These are phyloP conservation scores for Adineta ricciae DNA, from an alignment of 2,888 invertebrate species.

Conservation along the genomic window DNA sequence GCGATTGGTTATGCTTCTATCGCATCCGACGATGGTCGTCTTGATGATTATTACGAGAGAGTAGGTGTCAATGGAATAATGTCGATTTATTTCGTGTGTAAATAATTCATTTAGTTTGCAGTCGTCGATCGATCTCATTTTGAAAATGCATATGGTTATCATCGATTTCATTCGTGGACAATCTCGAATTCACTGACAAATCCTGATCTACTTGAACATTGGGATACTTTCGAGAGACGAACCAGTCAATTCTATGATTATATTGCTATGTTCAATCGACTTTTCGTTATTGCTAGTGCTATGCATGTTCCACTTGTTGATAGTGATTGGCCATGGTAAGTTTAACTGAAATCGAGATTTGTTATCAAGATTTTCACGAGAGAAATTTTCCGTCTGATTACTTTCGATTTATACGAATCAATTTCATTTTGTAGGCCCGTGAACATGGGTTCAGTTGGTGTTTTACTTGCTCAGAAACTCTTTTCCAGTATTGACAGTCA, in stretches of 20 bases:
- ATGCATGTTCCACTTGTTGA: background rate
- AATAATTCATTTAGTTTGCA: background rate
- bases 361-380: too few species aligned
- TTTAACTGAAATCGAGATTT: background rate
- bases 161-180: background rate
- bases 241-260: background rate
- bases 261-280: background rate
- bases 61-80: background rate
- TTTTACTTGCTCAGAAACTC: constrained; percentile 39
- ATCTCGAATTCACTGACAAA: background rate
- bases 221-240: background rate
- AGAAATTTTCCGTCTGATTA: too few species aligned
- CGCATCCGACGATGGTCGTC: background rate
- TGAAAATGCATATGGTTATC: background rate
- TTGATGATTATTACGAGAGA: background rate
- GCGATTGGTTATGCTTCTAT: background rate
- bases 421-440: background rate
- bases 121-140: background rate
- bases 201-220: background rate
- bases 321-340: background rate
- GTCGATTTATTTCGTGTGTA: background rate
- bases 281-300: background rate
- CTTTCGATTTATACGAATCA: too few species aligned
- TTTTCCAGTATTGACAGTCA: constrained; percentile 40
- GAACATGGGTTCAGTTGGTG: constrained; percentile 41